A percentile compares a stretch with the other conserved stretches of the same genome.
Conservation (phyloP, 1,140 invertebrate genomes). For the Ctenoplectra terminalis region DNA sequence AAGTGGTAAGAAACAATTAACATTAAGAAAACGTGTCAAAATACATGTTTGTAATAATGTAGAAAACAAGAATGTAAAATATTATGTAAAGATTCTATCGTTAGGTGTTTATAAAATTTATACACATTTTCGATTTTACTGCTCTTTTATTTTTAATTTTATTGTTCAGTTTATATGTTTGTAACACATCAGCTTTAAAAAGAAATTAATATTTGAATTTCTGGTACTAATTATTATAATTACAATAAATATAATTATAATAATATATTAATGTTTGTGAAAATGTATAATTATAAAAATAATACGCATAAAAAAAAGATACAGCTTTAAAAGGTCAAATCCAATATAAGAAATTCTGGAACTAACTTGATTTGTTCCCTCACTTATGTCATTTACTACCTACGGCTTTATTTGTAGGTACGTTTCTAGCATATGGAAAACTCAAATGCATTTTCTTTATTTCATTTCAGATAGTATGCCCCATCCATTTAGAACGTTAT, state of each 20-base stretch:
- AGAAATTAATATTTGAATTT: neutral
- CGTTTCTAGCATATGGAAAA: neutral
- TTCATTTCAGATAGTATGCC: neutral
- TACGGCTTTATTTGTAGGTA: neutral
- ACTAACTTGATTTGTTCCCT: neutral
- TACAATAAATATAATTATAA: constrained; percentile 15
- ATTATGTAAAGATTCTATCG: neutral
- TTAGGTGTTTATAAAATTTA: neutral
- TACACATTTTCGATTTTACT: constrained; percentile 7
- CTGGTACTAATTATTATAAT: neutral
- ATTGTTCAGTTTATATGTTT: neutral
- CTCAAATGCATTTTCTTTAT: neutral
- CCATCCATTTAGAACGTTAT: neutral
- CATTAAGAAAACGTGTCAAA: neutral
- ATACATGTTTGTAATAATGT: neutral
- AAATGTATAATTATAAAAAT: neutral
- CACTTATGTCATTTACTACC: neutral
- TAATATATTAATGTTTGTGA: neutral
- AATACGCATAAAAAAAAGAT: neutral
- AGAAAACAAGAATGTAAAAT: neutral
- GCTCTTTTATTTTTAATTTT: constrained; percentile 8
- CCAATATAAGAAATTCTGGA: neutral
- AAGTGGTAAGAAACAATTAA: neutral
- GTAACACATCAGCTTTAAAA: neutral
- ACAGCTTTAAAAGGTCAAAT: neutral